Base-by-base conservation (phyloP, 92 coral and sea anemone species). In the Palythoa caribaeorum region DNA sequence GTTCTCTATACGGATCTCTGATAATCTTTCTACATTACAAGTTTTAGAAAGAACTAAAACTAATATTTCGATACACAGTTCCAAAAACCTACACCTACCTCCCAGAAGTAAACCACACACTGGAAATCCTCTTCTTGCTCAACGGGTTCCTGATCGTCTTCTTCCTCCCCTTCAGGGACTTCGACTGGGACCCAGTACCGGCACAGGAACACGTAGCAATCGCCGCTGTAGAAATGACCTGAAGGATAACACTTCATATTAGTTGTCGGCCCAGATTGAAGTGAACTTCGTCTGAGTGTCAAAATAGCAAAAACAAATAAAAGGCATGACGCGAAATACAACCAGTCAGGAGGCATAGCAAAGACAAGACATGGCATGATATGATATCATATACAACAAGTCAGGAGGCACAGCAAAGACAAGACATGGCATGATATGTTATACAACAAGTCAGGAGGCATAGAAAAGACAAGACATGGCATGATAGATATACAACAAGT, bases 71-170 rank as follows among this genome's bases (percentile, higher is more conserved):
- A 11, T 17, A 59, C 65, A 14, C 19, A 2, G 65, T 14, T 10
- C 19, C 16, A 3, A 59, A 59, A 59, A 11, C 10, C 14, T 17
- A 11, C 4, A 44, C 71, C n/a, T 69, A 97, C 99, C 99, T 97
- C 98, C 99, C 99, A 97, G 93, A 97, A 97, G 80, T 97, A 95
- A 15, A 97, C 99, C 50, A 97, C 99, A 88, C 99, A 95, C 76
- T 97, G 99, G 89, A 97, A 97, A 80, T 97, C 99, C 71, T 97
- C 98, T 71, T 97, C 99, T 50, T 96, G 98, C 60, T 97, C 99
- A 3, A 95, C 93, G 12, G 93, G 95, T 84, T 92, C 96, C 39
- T 83, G 91, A 72, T 94, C 94, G 2, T 96, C 94, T 19, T 95
- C 98, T 2, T 93, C 98, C 35, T 90, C 98, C 20, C 91, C 98